phyloP scores from a whole-genome alignment of 2,113 vertebrate genomes.

The Nycticryphes semicollaris region DNA sequence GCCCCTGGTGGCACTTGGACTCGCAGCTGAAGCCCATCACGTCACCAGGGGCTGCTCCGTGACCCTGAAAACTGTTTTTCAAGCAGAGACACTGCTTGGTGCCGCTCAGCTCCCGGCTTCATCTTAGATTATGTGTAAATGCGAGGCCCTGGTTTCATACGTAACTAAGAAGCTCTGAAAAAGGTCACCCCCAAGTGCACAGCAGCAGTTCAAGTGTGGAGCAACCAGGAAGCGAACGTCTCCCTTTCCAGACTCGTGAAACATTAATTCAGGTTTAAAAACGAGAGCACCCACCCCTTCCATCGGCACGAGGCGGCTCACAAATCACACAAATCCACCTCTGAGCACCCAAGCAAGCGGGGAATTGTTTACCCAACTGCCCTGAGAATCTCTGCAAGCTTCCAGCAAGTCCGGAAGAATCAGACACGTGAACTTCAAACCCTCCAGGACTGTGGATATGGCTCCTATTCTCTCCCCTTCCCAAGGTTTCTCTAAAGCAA shows the following conservation, averaged over 20 bases:
- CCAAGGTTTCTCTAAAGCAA: not conserved
- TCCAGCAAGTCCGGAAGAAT: not conserved
- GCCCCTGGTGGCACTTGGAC: not conserved
- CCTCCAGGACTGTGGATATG: not conserved
- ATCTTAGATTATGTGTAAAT: not conserved
- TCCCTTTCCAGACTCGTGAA: not conserved
- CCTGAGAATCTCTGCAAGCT: not conserved
- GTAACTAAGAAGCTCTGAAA: not conserved
- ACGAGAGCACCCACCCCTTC: not conserved
- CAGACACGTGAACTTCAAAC: not conserved
- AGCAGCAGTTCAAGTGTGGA: not conserved
- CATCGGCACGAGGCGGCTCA: not conserved
- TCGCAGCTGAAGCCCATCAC: not conserved
- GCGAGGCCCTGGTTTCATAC: not conserved
- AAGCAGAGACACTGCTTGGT: not conserved
- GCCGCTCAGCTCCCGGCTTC: not conserved
- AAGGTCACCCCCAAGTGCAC: not conserved
- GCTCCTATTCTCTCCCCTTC: not conserved
- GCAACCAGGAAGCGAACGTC: not conserved
- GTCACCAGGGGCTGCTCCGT: not conserved
- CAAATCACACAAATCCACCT: not conserved
- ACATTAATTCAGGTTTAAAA: not conserved
- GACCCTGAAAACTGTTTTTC: not conserved
- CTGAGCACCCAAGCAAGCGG: not conserved
- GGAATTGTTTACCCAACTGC: not conserved